These are phyloP conservation scores for Pygocentrus nattereri DNA, from an alignment of 2,797 vertebrate species.

Conservation along the genomic window DNA sequence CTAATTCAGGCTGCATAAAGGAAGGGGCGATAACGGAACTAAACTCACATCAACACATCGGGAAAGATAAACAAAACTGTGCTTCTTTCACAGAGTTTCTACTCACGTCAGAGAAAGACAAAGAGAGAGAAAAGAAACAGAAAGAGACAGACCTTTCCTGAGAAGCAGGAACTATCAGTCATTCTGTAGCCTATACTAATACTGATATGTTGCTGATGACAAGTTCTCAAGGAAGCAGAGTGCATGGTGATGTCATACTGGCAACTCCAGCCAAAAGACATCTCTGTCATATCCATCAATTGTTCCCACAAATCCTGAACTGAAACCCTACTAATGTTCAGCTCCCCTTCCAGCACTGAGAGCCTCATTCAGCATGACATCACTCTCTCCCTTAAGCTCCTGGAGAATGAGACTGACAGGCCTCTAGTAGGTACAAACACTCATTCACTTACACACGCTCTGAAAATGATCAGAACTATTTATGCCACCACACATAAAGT, in stretches of 20 bases:
- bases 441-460: constrained; percentile 43
- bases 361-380: constrained; percentile 72
- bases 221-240: constrained; percentile 58
- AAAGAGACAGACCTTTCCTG: constrained; percentile 53
- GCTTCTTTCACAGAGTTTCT: neutral
- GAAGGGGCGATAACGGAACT: neutral
- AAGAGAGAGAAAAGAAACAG: neutral
- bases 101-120: neutral
- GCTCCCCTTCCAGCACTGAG: constrained; percentile 47
- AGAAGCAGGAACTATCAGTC: constrained; percentile 57
- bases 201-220: constrained; percentile 58
- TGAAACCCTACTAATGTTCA: constrained; percentile 40
- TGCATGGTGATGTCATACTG: constrained; percentile 69
- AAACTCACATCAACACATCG: constrained; percentile 12
- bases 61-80: constrained; percentile 13
- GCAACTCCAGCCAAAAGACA: constrained; percentile 71
- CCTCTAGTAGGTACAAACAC: constrained; percentile 35
- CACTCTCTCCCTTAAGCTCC: constrained; percentile 62
- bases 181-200: constrained; percentile 48
- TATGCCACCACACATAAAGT: constrained; percentile 61
- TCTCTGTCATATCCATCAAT: constrained; percentile 76
- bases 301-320: constrained; percentile 66
- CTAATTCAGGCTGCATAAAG: constrained; percentile 25
- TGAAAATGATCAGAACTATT: constrained; percentile 55
- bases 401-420: constrained; percentile 28